Base-by-base conservation (phyloP, 2,888 invertebrate genomes). In the Hermaeophaga mercurialis region DNA sequence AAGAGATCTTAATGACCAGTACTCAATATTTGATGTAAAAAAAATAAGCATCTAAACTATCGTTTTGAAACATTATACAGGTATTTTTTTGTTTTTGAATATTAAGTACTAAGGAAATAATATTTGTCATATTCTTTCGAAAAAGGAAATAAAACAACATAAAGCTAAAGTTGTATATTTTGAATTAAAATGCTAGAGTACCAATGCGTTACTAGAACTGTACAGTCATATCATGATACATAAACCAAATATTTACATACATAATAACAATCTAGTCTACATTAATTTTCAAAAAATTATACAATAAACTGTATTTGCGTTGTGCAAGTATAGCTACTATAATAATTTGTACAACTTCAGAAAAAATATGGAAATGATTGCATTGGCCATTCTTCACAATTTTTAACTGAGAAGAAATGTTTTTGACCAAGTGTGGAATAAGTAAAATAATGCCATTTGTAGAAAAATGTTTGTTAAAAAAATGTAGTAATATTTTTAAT, bases 151-250 rank as follows among this genome's bases (percentile, higher is more conserved):
- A 44, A 53, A 63, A 61, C 57, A 41, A 59, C 19, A 19, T 66
- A 69, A 69, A 71, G 71, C 71, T 72, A 71, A 64, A 66, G 57
- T 73, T 71, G 70, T 75, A 74, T 76, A 74, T 75, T 75, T 70
- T 66, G 71, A 72, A 70, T 74, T 68, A 72, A 73, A 71, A 74
- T 74, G 71, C 75, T 76, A 75, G 67, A 72, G 66, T 75, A 73
- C 69, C 72, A 74, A 73, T 74, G 73, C 73, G 71, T 69, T 56
- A 59, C 57, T 64, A 63, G 74, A 73, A 70, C 75, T 76, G 77
- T 77, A 77, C 76, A 77, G 67, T 68, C n/a, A 66, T 66, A 62
- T 70, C 68, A 69, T 73, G 70, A 72, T 65, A 66, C 66, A 62
- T 62, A 64, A 61, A 60, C 61, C 65, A 59, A 60, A 70, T 68